Conservation (phyloP, 2,113 vertebrate genomes). For the Lagopus leucura region DNA sequence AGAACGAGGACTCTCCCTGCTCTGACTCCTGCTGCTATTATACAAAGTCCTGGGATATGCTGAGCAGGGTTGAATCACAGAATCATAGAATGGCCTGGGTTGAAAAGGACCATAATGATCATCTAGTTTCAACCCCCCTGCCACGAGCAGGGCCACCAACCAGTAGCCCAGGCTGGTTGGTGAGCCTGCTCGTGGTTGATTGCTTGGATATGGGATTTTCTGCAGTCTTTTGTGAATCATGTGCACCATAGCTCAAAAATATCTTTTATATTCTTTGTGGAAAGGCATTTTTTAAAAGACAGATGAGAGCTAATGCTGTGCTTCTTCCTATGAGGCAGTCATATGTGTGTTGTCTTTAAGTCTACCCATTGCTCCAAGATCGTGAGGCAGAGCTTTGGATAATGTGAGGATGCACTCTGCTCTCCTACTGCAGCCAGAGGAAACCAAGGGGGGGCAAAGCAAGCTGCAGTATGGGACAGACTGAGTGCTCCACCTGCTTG, state of each 20-base stretch:
- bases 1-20: background rate
- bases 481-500: background rate
- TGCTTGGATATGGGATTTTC: background rate
- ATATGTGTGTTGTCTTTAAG: accelerated
- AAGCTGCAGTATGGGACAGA: background rate
- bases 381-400: accelerated
- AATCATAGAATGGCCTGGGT: too few relatives aligned
- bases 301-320: background rate
- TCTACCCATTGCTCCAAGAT: background rate
- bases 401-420: accelerated
- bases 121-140: too few relatives aligned
- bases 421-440: background rate
- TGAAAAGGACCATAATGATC: too few relatives aligned
- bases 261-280: accelerated
- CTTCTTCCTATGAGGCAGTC: accelerated
- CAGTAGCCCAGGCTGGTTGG: too few relatives aligned
- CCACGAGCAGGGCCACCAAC: too few relatives aligned
- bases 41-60: background rate
- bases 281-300: background rate
- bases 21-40: constrained; percentile 1
- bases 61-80: background rate
- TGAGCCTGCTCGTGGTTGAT: too few relatives aligned
- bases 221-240: background rate
- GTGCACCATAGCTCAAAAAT: accelerated
- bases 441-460: background rate